Evolutionary conservation across 2,113 vertebrate species (phyloP), one percentile per base, ranked within the genome.

Genomic region (Marmota monax): DNA sequence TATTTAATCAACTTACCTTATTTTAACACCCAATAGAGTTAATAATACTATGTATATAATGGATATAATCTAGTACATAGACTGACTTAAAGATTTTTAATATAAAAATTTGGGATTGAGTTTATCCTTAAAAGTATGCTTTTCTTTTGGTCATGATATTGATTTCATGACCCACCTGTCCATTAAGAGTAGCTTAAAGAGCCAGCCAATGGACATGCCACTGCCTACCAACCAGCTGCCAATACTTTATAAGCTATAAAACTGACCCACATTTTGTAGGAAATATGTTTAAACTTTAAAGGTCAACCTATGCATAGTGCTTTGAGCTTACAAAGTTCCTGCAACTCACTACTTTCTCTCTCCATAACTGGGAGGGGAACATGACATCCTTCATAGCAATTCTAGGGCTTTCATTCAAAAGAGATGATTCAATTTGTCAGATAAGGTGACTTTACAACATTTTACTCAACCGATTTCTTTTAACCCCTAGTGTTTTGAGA

Each of bases 381-480:
- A 90, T 25, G 51, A 53, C 91, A 83, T 86, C 93, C 73, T 96
- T 97, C 92, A 14, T 2, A 88, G 78, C 22, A 73, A 37, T 51
- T 96, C 29, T 48, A 34, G 78, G 32, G 69, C 76, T 90, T 95
- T 79, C 13, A 48, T 5, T 74, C 91, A 90, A 85, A 96, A 90
- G 42, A 23, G 76, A 88, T 95, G n/a, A 98, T 92, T 94, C 37
- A 86, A 79, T 89, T 37, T 98, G 98, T 97, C 98, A 98, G 79
- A 37, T 92, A 97, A 98, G 93, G 97, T 96, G 95, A 96, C 97
- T 92, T 96, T 96, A 74, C 37, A 84, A 82, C 37, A 70, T 83
- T 85, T 89, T 70, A 48, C 32, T 96, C 63, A 90, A 51, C 25
- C 9, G 39, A n/a, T 63, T 80, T 32, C 74, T 77, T 90, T 96